Evolutionary conservation across 2,113 vertebrate genomes (phyloP).

Genomic region (Mus musculus): DNA sequence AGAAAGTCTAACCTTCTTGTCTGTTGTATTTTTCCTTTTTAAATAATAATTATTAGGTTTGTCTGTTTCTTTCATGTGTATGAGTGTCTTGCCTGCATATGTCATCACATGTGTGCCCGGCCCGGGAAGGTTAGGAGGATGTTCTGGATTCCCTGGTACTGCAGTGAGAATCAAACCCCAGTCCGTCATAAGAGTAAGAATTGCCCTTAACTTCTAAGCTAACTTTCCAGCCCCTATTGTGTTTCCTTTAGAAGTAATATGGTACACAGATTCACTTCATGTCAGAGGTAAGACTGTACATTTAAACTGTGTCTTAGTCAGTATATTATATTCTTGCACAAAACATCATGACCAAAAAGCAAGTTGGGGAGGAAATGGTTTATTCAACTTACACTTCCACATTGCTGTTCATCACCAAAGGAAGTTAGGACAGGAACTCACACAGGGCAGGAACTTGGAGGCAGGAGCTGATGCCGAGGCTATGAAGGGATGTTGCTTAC

Average conservation of each 20-base stretch:
- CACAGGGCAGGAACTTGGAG: no score
- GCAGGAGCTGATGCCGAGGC: no score
- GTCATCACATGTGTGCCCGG: background rate
- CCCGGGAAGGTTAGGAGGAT: background rate
- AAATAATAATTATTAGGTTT: no score
- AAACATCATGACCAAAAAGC: no score
- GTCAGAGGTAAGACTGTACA: constrained; percentile 20
- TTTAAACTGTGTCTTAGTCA: background rate
- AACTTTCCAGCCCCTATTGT: background rate
- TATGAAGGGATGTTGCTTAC: no score
- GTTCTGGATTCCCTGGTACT: background rate
- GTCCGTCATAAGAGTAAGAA: background rate
- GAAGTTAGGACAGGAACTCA: no score
- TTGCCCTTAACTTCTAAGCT: background rate
- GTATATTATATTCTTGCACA: no score
- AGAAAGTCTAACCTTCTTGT: background rate
- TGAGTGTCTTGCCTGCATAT: background rate
- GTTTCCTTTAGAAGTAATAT: constrained; percentile 9
- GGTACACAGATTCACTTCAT: background rate
- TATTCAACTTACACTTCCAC: no score
- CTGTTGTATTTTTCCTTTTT: background rate
- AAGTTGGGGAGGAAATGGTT: no score
- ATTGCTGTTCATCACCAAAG: no score
- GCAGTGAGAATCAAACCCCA: background rate
- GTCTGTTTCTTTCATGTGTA: background rate